A percentile compares a stretch with the other conserved stretches of the same genome.
phyloP scores from a whole-genome alignment of 1,140 invertebrate genomes.

The Bursaphelenchus mucronatus region DNA sequence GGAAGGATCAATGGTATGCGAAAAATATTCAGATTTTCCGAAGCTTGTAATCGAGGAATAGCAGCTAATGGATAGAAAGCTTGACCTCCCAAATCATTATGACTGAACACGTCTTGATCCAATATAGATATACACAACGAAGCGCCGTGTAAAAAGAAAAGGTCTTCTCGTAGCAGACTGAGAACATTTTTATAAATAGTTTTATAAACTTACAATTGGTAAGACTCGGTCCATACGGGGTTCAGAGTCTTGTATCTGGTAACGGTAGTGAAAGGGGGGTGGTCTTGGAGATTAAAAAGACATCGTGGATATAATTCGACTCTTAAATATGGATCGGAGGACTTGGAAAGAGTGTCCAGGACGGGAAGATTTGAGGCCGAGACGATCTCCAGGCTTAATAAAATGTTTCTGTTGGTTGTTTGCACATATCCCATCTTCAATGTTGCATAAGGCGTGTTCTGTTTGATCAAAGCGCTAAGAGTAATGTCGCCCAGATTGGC shows the following conservation, averaged over 20 bases:
- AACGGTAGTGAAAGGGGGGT: conserved; percentile 29
- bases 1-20: conserved; percentile 28
- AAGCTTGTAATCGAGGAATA: conserved; percentile 15
- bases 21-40: conserved; percentile 21
- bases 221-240: conserved; percentile 35
- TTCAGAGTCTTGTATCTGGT: conserved; percentile 41
- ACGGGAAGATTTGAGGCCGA: conserved; percentile 31
- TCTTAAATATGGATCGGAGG: conserved; percentile 36
- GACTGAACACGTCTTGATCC: conserved; percentile 31
- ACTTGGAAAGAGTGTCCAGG: conserved; percentile 30
- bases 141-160: conserved; percentile 34
- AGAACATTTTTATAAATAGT: conserved; percentile 24
- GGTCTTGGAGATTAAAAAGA: conserved; percentile 31
- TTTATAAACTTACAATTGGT: conserved; percentile 32
- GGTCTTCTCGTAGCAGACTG: conserved; percentile 35
- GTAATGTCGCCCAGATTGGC: conserved; percentile 29
- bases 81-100: conserved; percentile 39
- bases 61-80: conserved; percentile 33
- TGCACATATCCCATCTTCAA: conserved; percentile 29
- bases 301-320: conserved; percentile 33
- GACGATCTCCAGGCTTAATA: conserved; percentile 27
- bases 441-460: conserved; percentile 17
- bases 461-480: neutral
- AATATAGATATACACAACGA: conserved; percentile 35
- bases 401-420: conserved; percentile 33